phyloP scores from a whole-genome alignment of 1,140 invertebrate genomes.

The Nephila pilipes region DNA sequence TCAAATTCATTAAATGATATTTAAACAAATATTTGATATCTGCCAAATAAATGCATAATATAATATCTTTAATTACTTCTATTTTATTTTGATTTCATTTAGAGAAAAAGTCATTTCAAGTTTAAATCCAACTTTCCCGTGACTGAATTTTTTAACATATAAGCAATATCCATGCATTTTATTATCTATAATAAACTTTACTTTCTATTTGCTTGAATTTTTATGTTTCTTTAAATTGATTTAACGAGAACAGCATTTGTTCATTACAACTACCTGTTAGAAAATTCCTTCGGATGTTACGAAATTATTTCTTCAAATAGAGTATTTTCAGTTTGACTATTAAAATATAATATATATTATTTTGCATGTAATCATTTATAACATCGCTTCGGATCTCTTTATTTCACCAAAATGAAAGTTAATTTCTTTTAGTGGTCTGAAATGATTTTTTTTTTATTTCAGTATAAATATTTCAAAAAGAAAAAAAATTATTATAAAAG shows the following conservation, averaged over 20 bases:
- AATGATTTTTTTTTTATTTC: too few relatives aligned
- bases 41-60: neutral
- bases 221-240: neutral
- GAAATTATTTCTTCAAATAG: too few relatives aligned
- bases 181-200: neutral
- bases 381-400: too few relatives aligned
- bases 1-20: neutral
- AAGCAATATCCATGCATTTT: too few relatives aligned
- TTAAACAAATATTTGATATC: neutral
- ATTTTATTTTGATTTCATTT: neutral
- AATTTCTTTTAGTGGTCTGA: too few relatives aligned
- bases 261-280: neutral
- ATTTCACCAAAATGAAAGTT: too few relatives aligned
- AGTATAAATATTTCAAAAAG: too few relatives aligned
- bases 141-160: neutral
- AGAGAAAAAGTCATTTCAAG: neutral
- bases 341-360: too few relatives aligned
- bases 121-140: neutral
- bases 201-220: neutral
- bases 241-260: neutral
- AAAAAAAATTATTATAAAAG: too few relatives aligned
- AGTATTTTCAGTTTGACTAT: too few relatives aligned
- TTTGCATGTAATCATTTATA: too few relatives aligned
- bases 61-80: neutral
- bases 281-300: too few relatives aligned